Evolutionary conservation across 2,113 vertebrate species (phyloP).

Genomic region (Beaufortia kweichowensis): DNA sequence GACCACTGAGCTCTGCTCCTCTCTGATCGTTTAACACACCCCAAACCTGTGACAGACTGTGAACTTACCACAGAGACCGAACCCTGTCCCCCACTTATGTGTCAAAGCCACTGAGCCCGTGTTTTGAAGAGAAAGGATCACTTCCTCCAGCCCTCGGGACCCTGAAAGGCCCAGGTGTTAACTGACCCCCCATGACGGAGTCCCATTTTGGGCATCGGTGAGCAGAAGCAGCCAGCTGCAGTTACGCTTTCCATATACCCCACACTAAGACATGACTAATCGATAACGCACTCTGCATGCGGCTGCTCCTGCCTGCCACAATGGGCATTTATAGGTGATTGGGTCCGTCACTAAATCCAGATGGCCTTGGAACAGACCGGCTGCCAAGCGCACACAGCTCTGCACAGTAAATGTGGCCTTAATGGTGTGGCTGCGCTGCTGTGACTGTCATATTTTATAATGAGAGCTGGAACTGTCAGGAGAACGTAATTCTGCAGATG

Average conservation of each 20-base stretch:
- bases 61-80: neutral
- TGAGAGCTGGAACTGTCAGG: neutral
- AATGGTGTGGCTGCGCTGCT: constrained; percentile 1
- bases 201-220: constrained; percentile 9
- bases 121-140: neutral
- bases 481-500: neutral
- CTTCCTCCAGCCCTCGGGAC: constrained; percentile 4
- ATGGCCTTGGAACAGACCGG: constrained; percentile 19
- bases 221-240: constrained; percentile 16
- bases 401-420: neutral
- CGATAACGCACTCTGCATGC: constrained; percentile 26
- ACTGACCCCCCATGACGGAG: neutral
- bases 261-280: constrained; percentile 28
- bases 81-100: constrained; percentile 15
- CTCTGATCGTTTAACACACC: constrained; percentile 21
- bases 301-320: constrained; percentile 19
- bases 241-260: neutral
- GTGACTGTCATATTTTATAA: constrained; percentile 18
- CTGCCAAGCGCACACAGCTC: neutral
- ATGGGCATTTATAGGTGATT: constrained; percentile 30
- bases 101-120: constrained; percentile 11
- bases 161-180: constrained; percentile 9
- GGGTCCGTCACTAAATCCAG: constrained; percentile 27
- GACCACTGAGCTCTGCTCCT: constrained; percentile 12
- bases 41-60: constrained; percentile 10